phyloP scores from a whole-genome alignment of 2,888 invertebrate species.

The Dasypolia templi region DNA sequence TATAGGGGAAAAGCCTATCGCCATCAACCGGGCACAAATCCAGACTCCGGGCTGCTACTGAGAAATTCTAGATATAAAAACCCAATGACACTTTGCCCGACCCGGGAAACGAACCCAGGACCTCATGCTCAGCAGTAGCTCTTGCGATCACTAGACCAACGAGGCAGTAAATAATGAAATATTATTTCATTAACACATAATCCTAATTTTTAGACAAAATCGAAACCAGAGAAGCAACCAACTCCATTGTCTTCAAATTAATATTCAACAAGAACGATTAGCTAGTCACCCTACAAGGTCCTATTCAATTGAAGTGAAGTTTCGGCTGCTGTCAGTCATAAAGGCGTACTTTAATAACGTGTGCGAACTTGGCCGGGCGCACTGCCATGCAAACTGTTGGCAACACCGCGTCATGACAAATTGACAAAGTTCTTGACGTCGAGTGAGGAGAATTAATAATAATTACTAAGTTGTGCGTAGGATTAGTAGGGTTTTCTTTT shows the following conservation, averaged over 20 bases:
- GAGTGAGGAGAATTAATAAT: conserved; percentile 49
- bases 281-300: conserved; percentile 31
- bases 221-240: neutral
- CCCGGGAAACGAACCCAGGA: no score
- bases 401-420: conserved; percentile 55
- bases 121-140: no score
- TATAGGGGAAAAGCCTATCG: no score
- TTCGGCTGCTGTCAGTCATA: conserved; percentile 53
- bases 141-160: no score
- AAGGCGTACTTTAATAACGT: conserved; percentile 50
- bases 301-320: conserved; percentile 63
- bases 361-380: conserved; percentile 43
- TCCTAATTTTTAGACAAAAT: no score
- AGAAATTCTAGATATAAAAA: no score
- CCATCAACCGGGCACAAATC: no score
- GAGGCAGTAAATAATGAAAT: no score
- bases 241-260: conserved; percentile 26
- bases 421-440: conserved; percentile 57
- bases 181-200: no score
- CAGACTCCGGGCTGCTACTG: no score
- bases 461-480: conserved; percentile 26
- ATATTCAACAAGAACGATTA: conserved; percentile 24
- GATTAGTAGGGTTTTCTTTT: conserved; percentile 22
- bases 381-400: conserved; percentile 37
- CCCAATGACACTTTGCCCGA: no score